A percentile compares a stretch with the other conserved stretches of the same genome.
Evolutionary conservation across 2,888 invertebrate genomes (phyloP).

Genomic region (Drosophila birchii): DNA sequence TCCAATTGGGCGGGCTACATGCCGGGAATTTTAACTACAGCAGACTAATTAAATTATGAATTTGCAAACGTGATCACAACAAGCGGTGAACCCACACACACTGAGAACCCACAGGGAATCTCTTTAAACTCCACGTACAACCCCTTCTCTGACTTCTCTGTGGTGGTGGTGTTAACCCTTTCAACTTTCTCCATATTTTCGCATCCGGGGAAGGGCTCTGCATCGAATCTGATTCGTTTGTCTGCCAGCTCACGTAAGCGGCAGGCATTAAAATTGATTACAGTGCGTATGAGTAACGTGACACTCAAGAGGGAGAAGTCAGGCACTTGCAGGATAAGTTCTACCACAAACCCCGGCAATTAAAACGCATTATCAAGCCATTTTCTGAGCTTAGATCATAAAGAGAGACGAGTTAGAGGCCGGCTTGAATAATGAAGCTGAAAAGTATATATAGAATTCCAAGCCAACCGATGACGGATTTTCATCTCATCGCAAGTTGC

Average conservation of each 20-base stretch:
- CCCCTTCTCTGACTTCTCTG: constrained; percentile 5
- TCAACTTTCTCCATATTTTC: constrained; percentile 44
- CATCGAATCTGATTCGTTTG: constrained; percentile 54
- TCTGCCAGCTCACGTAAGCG: constrained; percentile 76
- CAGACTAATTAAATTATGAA: constrained; percentile 75
- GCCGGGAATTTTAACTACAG: constrained; percentile 34
- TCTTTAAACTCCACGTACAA: constrained; percentile 55
- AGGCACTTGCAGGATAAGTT: constrained; percentile 28
- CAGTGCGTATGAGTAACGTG: constrained; percentile 62
- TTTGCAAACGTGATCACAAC: constrained; percentile 62
- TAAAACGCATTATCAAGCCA: constrained; percentile 30
- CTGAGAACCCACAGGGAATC: constrained; percentile 42
- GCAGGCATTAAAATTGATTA: constrained; percentile 81
- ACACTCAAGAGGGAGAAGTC: constrained; percentile 19
- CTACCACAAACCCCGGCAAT: constrained; percentile 17
- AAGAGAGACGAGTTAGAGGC: constrained; percentile 5
- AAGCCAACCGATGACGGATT: constrained; percentile 20
- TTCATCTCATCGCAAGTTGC: constrained; percentile 54
- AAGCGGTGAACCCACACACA: constrained; percentile 14
- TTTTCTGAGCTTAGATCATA: constrained; percentile 13
- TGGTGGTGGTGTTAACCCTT: constrained; percentile 25
- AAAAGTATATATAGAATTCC: neutral
- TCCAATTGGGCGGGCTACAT: constrained; percentile 47
- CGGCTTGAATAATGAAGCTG: neutral
- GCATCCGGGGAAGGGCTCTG: constrained; percentile 9